A percentile compares a stretch with the other conserved stretches of the same genome.
Conservation (phyloP, 2,888 invertebrate genomes). For the Apamea epomidion region DNA sequence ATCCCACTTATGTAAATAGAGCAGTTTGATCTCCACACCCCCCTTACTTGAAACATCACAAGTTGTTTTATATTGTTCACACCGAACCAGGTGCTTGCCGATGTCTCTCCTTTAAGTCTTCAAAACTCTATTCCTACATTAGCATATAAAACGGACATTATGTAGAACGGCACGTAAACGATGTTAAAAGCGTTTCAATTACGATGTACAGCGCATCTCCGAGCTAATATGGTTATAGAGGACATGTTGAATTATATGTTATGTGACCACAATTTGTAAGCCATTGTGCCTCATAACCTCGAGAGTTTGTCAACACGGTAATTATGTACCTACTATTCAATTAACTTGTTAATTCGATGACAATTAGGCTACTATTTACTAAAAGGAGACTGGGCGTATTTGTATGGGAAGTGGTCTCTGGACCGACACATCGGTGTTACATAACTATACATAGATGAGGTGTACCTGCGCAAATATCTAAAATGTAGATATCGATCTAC, state of each 20-base stretch:
- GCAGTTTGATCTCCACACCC: background rate
- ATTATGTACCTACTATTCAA: conserved; percentile 10
- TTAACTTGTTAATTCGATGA: conserved; percentile 25
- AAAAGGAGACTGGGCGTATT: background rate
- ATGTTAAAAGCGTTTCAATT: conserved; percentile 32
- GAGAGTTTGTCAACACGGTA: conserved; percentile 32
- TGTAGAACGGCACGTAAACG: conserved; percentile 11
- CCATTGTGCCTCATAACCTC: conserved; percentile 36
- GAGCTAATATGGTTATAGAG: conserved; percentile 38
- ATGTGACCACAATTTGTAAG: conserved; percentile 52
- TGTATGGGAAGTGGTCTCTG: background rate
- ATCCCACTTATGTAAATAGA: background rate
- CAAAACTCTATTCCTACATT: conserved; percentile 1
- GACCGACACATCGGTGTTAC: too few relatives aligned
- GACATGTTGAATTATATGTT: conserved; percentile 46
- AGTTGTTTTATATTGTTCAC: background rate
- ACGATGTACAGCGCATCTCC: conserved; percentile 42
- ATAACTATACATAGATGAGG: too few relatives aligned
- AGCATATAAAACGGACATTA: conserved; percentile 19
- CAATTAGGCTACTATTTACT: conserved; percentile 12
- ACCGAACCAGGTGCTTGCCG: background rate
- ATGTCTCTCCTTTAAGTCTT: background rate
- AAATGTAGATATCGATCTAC: background rate
- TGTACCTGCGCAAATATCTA: too few relatives aligned
- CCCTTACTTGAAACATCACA: background rate